Evolutionary conservation across 2,888 invertebrate species (phyloP).

Genomic region (Calephelis perditalis): DNA sequence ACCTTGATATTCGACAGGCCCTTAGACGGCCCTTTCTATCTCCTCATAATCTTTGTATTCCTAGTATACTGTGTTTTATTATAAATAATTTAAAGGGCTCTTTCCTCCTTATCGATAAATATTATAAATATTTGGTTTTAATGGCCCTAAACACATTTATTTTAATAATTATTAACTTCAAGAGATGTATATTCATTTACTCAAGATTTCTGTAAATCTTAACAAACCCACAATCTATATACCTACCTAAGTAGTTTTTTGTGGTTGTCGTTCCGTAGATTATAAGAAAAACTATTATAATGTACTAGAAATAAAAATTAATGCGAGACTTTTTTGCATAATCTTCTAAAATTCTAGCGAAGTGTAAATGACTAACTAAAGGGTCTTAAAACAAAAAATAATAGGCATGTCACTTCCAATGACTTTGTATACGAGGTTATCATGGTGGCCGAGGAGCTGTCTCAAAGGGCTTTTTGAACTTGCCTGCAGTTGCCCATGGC

Average conservation of each 20-base stretch:
- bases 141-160: constrained; percentile 10
- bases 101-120: constrained; percentile 38
- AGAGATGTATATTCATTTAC: too few species aligned
- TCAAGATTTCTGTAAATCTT: too few species aligned
- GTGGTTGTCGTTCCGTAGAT: too few species aligned
- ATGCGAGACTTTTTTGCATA: too few species aligned
- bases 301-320: too few species aligned
- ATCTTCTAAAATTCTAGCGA: constrained; percentile 34
- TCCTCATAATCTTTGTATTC: constrained; percentile 56
- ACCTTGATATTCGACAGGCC: constrained; percentile 67
- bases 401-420: constrained; percentile 80
- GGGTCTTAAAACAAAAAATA: constrained; percentile 65
- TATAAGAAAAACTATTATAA: too few species aligned
- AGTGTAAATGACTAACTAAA: constrained; percentile 54
- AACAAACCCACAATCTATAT: too few species aligned
- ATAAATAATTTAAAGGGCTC: constrained; percentile 78
- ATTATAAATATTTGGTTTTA: constrained; percentile 15
- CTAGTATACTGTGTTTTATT: constrained; percentile 76
- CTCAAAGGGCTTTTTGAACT: constrained; percentile 7
- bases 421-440: constrained; percentile 72
- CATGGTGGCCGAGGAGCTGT: constrained; percentile 41
- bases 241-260: too few species aligned
- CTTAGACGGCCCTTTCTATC: constrained; percentile 64
- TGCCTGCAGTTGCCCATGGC: not conserved
- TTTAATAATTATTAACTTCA: too few species aligned